Base-by-base conservation (phyloP, 1,140 invertebrate species). In the Bombus confusus region DNA sequence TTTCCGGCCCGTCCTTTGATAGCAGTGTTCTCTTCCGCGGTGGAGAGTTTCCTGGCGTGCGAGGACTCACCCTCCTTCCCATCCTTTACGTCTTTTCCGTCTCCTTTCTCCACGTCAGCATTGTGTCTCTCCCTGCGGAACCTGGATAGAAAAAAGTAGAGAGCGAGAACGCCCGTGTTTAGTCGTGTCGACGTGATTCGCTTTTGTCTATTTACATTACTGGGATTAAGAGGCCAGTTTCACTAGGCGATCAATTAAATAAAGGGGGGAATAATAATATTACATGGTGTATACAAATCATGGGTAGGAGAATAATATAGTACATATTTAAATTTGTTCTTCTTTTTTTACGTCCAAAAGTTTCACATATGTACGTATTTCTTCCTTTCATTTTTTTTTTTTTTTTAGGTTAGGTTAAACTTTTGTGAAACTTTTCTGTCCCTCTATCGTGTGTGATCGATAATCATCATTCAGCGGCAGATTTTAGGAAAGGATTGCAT, bases 21-120 rank as follows among this genome's bases (percentile, higher is more conserved):
- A 86, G 94, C 92, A 88, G 94, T 94, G 81, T 95, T 95, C 84
- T 96, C 96, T 12, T 96, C 95, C 41, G 95, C 94, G 31, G 95
- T 94, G 71, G 96, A 96, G 73, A 96, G 94, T 94, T 97, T 96
- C 83, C 96, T 96, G 34, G 96, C 95, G 82, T 96, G 95, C 52
- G 92, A 93, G 39, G 89, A 93, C 74, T 94, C 93, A 86, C 94
- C 92, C 88, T 95, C 92, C 93, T 91, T 95, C 83, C 94, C 92
- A 87, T 95, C 92, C 93, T 91, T 95, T 92, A 93, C 87, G 74
- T 95, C 92, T 92, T 96, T 95, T 87, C 91, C 91, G 81, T 96
- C 96, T 0, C 96, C 96, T 84, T 97, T 97, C 92, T 97, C 97
- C 0, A 97, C 95, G 93, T 97, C 97, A 47, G 96, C 95, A 59